A percentile compares a stretch with the other conserved stretches of the same genome.
These are phyloP conservation scores for Ceyx erithaca DNA, from an alignment of 2,797 vertebrate species.

Conservation along the genomic window DNA sequence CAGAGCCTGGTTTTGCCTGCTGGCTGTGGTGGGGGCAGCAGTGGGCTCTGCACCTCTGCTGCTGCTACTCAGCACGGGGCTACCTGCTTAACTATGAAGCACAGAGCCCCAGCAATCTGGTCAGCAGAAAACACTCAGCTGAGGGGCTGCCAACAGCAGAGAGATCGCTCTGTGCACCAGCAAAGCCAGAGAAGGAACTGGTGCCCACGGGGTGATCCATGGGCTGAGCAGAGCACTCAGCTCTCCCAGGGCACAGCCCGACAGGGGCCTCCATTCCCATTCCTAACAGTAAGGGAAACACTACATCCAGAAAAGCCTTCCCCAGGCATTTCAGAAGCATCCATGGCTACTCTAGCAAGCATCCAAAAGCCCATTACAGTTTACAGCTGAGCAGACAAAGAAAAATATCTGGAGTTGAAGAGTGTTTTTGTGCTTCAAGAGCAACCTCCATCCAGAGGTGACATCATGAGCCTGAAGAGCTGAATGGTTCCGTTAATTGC, in stretches of 20 bases:
- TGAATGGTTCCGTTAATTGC: neutral
- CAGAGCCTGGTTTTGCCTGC: neutral
- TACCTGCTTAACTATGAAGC: neutral
- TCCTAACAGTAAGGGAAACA: neutral
- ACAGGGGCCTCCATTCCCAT: neutral
- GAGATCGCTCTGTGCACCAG: neutral
- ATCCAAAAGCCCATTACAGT: neutral
- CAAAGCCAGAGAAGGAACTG: neutral
- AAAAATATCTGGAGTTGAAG: neutral
- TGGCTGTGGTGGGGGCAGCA: neutral
- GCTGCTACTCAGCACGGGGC: neutral
- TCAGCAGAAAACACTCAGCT: neutral
- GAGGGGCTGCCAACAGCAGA: neutral
- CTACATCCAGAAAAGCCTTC: neutral
- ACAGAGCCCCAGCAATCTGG: neutral
- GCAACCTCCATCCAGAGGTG: neutral
- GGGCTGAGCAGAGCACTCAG: neutral
- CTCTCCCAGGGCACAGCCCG: fast-evolving
- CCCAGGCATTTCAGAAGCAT: neutral
- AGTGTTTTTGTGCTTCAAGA: neutral
- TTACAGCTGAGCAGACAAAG: neutral
- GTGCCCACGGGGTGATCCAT: fast-evolving
- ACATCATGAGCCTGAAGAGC: neutral
- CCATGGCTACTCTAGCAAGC: neutral
- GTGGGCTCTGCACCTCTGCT: neutral